Evolutionary conservation across 2,888 invertebrate species (phyloP).

Genomic region (Thera britannica): DNA sequence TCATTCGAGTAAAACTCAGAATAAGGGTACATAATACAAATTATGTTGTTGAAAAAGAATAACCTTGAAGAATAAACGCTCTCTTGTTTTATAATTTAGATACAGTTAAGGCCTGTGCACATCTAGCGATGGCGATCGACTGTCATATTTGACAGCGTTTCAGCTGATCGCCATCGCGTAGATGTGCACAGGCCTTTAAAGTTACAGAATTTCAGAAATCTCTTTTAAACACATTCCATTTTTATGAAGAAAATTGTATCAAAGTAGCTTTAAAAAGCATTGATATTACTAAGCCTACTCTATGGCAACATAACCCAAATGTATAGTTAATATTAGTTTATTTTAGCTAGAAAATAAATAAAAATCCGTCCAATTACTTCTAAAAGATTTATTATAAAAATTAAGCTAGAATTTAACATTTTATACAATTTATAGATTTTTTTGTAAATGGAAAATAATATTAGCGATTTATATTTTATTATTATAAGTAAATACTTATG

Average conservation of each 20-base stretch:
- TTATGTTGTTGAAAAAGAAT: too few species aligned
- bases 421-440: slow-evolving; percentile 52
- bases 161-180: too few species aligned
- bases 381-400: slow-evolving; percentile 57
- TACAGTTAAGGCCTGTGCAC: too few species aligned
- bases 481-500: slow-evolving; percentile 49
- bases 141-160: too few species aligned
- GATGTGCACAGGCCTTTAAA: neutral
- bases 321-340: slow-evolving; percentile 64
- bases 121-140: too few species aligned
- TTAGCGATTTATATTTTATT: slow-evolving; percentile 37
- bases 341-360: slow-evolving; percentile 49
- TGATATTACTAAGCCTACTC: slow-evolving; percentile 28
- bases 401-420: slow-evolving; percentile 43
- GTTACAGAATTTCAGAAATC: neutral
- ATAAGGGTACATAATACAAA: too few species aligned
- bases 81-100: neutral
- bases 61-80: too few species aligned
- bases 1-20: too few species aligned
- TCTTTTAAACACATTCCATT: neutral
- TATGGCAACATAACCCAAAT: slow-evolving; percentile 68
- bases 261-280: neutral
- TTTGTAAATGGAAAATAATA: slow-evolving; percentile 49
- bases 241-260: neutral
- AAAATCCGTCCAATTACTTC: slow-evolving; percentile 60